Base-by-base conservation (phyloP, 2,797 vertebrate genomes). In the Podargus strigoides region DNA sequence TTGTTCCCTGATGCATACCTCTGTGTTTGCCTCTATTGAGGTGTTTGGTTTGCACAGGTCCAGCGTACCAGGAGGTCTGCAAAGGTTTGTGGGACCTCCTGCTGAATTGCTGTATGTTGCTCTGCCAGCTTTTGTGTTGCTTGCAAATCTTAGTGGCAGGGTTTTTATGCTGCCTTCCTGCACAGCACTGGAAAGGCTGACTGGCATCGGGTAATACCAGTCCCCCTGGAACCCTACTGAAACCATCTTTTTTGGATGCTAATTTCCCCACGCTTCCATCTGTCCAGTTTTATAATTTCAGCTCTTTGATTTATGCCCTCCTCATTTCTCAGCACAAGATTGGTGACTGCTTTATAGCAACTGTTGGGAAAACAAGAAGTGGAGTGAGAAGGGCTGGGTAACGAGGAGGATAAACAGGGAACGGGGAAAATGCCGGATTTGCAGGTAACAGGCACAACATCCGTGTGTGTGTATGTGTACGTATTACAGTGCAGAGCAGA, bases 1-100 rank as follows among this genome's bases (percentile, higher is more conserved):
- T 95, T 87, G 66, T 50, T 89, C 77, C 52, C 67, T 72, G 77
- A n/a, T 42, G 34, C 60, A 36, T n/a, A 79, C 36, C 47, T 84
- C 60, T 34, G 16, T 68, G 74, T 90, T 86, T 88, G 70, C 55
- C 70, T 85, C 46, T 63, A 16, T 91, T 89, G 73, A 90, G 78
- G 83, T 77, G 82, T 90, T 95, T 75, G 69, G 41, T 86, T 94
- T 85, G 88, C 6, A 4, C 80, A 85, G 79, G 87, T 89, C 82
- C 62, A 37, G 53, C n/a, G 2, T 64, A 37, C 60, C 60, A 87
- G 91, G 85, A 81, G 73, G 47, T 59, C 64, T 91, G 37, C 82
- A 93, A 32, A 87, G 73, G 44, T 90, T 70, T 17, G 3, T 44
- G 67, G 72, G 77, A 37, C 63, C 55, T 90, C 59, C 79, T 70